Base-by-base conservation (phyloP, 2,113 vertebrate species). In the Aleadryas rufinucha region DNA sequence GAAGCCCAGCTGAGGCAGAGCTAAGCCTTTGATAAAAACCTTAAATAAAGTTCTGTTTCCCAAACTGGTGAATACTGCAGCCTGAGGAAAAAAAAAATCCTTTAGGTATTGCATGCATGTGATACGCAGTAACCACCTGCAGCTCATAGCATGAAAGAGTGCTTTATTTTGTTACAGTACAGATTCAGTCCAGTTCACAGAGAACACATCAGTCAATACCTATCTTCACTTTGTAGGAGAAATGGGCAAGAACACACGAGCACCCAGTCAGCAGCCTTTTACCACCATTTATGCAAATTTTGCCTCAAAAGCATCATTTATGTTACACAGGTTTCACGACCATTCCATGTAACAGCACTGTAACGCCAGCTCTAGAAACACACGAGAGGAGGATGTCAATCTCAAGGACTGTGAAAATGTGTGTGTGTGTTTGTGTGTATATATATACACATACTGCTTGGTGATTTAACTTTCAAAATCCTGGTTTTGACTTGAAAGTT, bases 161-260 rank as follows among this genome's bases (percentile, higher is more conserved):
- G 83, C 84, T 96, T 96, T 97, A 93, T 95, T 97, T 95, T 80
- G 60, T 83, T 96, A 90, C 72, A 37, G 57, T 95, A 95, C 93
- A 96, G 84, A 92, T 70, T 92, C 84, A 91, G 88, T 95, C 82
- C 92, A 90, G 84, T 87, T 95, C 93, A 97, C 93, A 95, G 89
- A 96, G 87, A 96, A 95, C 86, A 95, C 60, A 52, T 76, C 47
- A 83, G 89, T 87, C 56, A 81, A 91, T 61, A 95, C 13, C 64
- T 3, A 66, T 93, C 93, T 95, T 94, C n/a, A 75, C 87, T 95
- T 95, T 77, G 89, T 26, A 93, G 80, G 84, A 92, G 47, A 84
- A 88, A 95, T 63, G 83, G 88, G 91, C 94, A 93, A 70, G 86
- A 97, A 96, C 57, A 69, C 28, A 37, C 0, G 2, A 95, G 56